Evolutionary conservation across 1,140 invertebrate genomes (phyloP).

Genomic region (Zophobas morio): DNA sequence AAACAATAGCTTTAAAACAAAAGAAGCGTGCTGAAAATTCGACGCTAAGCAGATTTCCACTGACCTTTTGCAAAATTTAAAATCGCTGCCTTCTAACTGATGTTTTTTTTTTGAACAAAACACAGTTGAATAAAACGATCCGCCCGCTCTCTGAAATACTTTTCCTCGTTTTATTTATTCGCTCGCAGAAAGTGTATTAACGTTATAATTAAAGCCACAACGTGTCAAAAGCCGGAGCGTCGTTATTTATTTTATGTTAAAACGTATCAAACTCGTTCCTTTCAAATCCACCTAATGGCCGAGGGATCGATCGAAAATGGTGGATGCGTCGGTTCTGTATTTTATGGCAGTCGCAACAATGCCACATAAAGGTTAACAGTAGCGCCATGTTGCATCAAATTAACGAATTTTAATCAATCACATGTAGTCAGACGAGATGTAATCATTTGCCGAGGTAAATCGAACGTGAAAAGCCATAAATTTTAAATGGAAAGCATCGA

Average conservation of each 20-base stretch:
- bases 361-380: neutral
- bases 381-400: neutral
- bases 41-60: no score
- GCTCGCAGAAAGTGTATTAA: no score
- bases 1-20: neutral
- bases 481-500: conserved; percentile 9
- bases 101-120: no score
- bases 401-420: conserved; percentile 11
- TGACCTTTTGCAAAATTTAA: no score
- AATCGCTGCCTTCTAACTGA: no score
- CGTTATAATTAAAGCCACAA: no score
- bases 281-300: conserved; percentile 6
- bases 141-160: no score
- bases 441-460: conserved; percentile 14
- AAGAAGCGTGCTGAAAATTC: neutral
- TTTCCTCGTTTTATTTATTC: no score
- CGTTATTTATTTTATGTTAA: conserved; percentile 23
- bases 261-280: conserved; percentile 11
- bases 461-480: conserved; percentile 33
- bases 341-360: neutral
- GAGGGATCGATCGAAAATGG: conserved; percentile 18
- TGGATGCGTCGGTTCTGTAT: conserved; percentile 18
- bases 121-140: no score
- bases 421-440: neutral
- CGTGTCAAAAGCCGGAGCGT: no score